Conservation (phyloP, 2,113 vertebrate species). For the Petaurus breviceps region DNA sequence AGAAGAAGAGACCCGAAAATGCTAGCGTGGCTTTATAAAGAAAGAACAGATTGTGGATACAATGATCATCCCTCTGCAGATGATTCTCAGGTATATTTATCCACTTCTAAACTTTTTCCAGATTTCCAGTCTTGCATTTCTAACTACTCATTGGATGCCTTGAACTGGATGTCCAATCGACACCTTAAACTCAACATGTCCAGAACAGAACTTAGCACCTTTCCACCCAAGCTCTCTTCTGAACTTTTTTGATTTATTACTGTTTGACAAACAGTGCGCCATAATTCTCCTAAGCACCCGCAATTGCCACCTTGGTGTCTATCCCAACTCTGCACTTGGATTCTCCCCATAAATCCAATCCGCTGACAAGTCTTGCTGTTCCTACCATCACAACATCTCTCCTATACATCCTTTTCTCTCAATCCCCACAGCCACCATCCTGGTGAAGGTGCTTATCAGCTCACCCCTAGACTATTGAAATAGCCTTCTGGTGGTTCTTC, state of each 20-base stretch:
- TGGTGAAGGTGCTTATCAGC: no score
- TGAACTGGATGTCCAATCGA: not conserved
- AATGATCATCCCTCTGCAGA: not conserved
- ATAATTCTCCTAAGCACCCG: not conserved
- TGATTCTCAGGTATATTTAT: not conserved
- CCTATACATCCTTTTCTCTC: not conserved
- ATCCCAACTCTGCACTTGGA: not conserved
- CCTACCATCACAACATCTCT: not conserved
- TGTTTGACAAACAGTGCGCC: not conserved
- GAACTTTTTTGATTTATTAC: not conserved
- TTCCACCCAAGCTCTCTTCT: not conserved
- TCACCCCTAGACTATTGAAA: not conserved
- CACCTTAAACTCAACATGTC: not conserved
- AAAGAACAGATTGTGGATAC: not conserved
- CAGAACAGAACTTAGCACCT: not conserved
- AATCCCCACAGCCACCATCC: not conserved
- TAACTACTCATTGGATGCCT: not conserved
- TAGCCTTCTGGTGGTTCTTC: not conserved
- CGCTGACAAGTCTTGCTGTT: not conserved
- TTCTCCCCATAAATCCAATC: not conserved
- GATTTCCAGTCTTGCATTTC: not conserved
- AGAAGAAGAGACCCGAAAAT: not conserved
- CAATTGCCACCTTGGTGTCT: not conserved
- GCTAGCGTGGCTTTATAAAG: not conserved
- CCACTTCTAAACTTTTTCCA: not conserved